phyloP scores from a whole-genome alignment of 2,113 vertebrate species.

The Choloepus hoffmanni region DNA sequence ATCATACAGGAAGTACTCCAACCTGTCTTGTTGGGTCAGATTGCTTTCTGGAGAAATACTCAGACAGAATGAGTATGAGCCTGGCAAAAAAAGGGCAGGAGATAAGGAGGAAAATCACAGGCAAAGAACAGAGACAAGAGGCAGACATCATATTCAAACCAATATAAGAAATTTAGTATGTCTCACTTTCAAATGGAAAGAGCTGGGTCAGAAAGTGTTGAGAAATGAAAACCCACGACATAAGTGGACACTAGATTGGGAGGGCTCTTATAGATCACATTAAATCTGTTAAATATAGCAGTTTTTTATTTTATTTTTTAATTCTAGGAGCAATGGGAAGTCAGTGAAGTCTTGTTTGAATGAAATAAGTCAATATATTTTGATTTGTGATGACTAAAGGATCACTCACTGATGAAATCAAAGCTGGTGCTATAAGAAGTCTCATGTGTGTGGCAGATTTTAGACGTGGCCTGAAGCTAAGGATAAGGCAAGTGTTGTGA shows the following conservation, averaged over 20 bases:
- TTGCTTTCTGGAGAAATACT: neutral
- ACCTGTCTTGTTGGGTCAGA: neutral
- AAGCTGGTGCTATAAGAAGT: neutral
- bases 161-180: neutral
- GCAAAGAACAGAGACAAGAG: neutral
- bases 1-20: neutral
- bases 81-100: neutral
- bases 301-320: slow-evolving; percentile 9
- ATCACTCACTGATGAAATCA: neutral
- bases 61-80: neutral
- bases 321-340: neutral
- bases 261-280: neutral
- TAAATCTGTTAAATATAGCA: neutral
- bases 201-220: neutral
- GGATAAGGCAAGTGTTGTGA: neutral
- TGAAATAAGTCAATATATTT: neutral
- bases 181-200: neutral
- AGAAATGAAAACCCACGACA: neutral
- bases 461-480: neutral
- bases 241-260: neutral
- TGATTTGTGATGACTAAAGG: neutral
- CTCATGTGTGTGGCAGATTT: neutral
- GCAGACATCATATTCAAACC: neutral
- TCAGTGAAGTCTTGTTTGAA: neutral
- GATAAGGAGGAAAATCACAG: neutral